Base-by-base conservation (phyloP, 2,113 vertebrate species). In the Andinoacara biseriatus region DNA sequence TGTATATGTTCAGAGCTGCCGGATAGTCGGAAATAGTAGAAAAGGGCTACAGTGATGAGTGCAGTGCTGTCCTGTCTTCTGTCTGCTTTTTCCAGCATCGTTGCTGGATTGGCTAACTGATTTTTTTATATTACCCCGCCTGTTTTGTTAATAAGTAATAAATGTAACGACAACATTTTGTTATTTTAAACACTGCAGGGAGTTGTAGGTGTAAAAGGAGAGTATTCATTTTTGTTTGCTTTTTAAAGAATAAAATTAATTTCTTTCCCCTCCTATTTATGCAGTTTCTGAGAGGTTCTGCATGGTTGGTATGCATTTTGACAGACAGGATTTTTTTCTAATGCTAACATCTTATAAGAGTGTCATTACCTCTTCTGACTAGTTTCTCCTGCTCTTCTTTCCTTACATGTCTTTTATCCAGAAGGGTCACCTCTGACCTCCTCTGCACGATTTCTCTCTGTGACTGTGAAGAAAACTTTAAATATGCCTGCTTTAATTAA, bases 201-300 rank as follows among this genome's bases (percentile, higher is more conserved):
- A 54, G 22, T 35, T 58, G 9, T 43, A 76, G 54, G 49, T 78
- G 31, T 62, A 75, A 75, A 24, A 85, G 20, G 74, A 17, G 35
- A 60, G 52, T 38, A 7, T 6, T 31, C 1, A 3, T 61, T 60
- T 60, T 43, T 65, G 62, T 62, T 63, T 46, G 6, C 58, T 76
- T 87, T 87, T 69, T 59, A 38, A 52, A 46, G 14, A 52, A 79
- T 75, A n/a, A 62, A 38, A 56, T 43, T 46, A 59, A 76, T 22
- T 31, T 58, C 52, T 76, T 29, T 10, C 52, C 4, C 15, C 40
- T 13, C 61, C 11, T 60, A 11, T 82, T 22, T 20, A 9, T 82
- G 76, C 33, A 10, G 74, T 90, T 90, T 94, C 89, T 91, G 86
- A 93, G 31, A 49, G 88, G 91, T 90, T 93, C 86, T 67, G 62